These are phyloP conservation scores for Myotis planiceps DNA, from an alignment of 2,797 vertebrate species.

Conservation along the genomic window DNA sequence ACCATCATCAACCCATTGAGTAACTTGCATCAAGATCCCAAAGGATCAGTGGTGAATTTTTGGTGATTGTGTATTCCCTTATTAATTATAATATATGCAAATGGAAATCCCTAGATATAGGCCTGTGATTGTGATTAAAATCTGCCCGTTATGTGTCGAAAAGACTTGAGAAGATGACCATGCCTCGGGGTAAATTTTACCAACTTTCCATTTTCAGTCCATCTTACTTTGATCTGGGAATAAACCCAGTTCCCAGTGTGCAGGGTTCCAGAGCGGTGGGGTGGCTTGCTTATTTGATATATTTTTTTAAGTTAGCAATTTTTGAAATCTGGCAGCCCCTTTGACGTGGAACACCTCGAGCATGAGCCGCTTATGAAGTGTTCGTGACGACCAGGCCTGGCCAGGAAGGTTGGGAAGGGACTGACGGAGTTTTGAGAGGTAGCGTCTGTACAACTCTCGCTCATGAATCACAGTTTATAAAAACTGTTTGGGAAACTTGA, in stretches of 20 bases:
- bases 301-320: background rate
- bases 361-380: background rate
- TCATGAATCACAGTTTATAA: slow-evolving; percentile 13
- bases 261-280: background rate
- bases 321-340: background rate
- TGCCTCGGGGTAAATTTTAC: background rate
- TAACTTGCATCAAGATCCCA: background rate
- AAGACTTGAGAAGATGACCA: background rate
- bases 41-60: background rate
- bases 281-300: background rate
- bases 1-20: background rate
- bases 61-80: background rate
- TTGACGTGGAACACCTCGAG: background rate
- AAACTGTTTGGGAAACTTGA: background rate
- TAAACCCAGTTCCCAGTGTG: background rate
- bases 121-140: background rate
- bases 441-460: background rate
- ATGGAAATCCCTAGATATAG: background rate
- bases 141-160: background rate
- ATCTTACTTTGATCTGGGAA: background rate
- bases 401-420: background rate
- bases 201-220: background rate
- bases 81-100: background rate
- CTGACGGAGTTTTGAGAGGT: background rate
- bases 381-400: background rate